Evolutionary conservation across 2,797 vertebrate genomes (phyloP).

Genomic region (Botia kubotai): DNA sequence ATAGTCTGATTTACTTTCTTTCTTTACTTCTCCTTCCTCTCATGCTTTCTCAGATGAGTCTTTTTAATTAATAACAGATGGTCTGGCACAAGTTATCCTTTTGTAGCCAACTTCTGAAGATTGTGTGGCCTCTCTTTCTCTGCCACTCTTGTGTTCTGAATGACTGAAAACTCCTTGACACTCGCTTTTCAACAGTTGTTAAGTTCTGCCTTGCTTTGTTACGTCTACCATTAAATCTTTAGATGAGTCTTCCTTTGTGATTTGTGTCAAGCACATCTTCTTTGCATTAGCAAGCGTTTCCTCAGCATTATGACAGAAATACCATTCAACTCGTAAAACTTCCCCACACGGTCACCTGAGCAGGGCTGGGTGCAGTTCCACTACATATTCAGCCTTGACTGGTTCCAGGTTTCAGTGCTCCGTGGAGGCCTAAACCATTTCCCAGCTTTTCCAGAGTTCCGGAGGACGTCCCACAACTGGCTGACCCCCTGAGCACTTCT

Average conservation of each 20-base stretch:
- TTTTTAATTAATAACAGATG: conserved; percentile 70
- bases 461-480: conserved; percentile 23
- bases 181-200: neutral
- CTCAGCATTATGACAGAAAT: conserved; percentile 6
- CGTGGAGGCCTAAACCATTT: conserved; percentile 31
- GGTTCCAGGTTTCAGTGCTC: conserved; percentile 27
- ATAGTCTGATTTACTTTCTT: conserved; percentile 28
- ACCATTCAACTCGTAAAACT: conserved; percentile 21
- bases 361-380: neutral
- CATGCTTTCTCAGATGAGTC: conserved; percentile 48
- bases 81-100: conserved; percentile 33
- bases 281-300: neutral
- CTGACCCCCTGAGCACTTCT: conserved; percentile 24
- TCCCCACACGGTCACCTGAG: conserved; percentile 34
- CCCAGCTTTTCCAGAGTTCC: conserved; percentile 37
- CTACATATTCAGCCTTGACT: conserved; percentile 12
- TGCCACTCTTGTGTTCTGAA: conserved; percentile 13
- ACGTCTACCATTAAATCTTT: conserved; percentile 7
- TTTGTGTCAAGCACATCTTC: neutral
- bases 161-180: neutral
- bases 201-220: conserved; percentile 17
- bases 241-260: neutral
- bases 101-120: conserved; percentile 37
- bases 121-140: conserved; percentile 46
- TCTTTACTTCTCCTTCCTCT: conserved; percentile 48